phyloP scores from a whole-genome alignment of 2,888 invertebrate species.

The Blastobasis lacticolella region DNA sequence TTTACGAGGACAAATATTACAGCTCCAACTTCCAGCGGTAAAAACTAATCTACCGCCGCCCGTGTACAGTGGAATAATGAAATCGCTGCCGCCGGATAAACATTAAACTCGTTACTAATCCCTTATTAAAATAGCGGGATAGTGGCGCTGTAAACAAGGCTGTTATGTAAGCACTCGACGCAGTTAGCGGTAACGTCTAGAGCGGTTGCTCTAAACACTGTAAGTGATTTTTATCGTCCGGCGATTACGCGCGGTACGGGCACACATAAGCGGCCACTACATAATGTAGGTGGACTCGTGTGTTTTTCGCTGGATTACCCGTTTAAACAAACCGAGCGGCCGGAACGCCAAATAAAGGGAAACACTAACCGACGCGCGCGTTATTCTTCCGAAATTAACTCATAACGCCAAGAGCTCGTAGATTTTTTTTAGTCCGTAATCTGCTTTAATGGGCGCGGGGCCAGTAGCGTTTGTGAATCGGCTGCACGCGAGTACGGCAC shows the following conservation, averaged over 20 bases:
- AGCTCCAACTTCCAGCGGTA: too few species aligned
- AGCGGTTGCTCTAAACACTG: constrained; percentile 41
- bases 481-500: constrained; percentile 60
- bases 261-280: constrained; percentile 49
- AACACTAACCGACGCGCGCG: constrained; percentile 60
- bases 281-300: constrained; percentile 39
- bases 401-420: constrained; percentile 68
- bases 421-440: constrained; percentile 66
- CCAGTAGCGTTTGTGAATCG: constrained; percentile 68
- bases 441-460: constrained; percentile 69
- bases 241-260: constrained; percentile 55
- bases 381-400: constrained; percentile 74
- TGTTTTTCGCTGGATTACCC: constrained; percentile 65
- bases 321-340: constrained; percentile 65
- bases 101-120: constrained; percentile 1
- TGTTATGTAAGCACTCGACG: constrained; percentile 33
- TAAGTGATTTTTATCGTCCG: constrained; percentile 65
- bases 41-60: too few species aligned
- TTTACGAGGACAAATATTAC: too few species aligned
- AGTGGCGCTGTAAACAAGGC: constrained; percentile 28
- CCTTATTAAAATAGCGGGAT: constrained; percentile 10
- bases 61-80: too few species aligned
- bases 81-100: background rate
- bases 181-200: constrained; percentile 44
- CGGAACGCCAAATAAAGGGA: constrained; percentile 66